Evolutionary conservation across 2,113 vertebrate species (phyloP), one percentile per base, ranked within the genome.

Genomic region (Tachysurus fulvidraco): DNA sequence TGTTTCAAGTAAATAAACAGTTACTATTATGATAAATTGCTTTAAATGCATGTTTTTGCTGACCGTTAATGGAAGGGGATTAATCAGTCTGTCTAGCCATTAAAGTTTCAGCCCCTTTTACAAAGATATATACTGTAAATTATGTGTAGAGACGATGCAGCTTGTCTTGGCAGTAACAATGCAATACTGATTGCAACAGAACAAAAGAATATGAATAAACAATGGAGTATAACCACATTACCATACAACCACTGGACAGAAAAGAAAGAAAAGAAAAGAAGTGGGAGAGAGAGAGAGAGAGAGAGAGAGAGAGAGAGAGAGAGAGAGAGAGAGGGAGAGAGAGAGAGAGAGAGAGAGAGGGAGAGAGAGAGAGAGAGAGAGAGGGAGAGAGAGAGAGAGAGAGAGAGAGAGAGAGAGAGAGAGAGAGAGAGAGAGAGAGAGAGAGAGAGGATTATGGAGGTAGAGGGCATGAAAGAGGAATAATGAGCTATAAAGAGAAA

Each of bases 221-320:
- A 55, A 5, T 77, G 46, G 74, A 52, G 25, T 11, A 77, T 50
- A 25, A 25, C 21, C 17, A 19, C 4, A 73, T 50, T 50, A 25
- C 21, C 17, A 19, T 4, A 73, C 46, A 36, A 36, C 36, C 36
- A 36, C 13, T 52, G 11, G n/a, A n/a, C 9, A 46, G 23, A 46
- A 46, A 46, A 74, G 69, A 73, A 73, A 73, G 41, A 23, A 73
- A 73, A 41, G 64, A 67, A 67, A 12, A 44, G 19, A 36, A 64
- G 11, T 28, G 23, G 46, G 81, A 65, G 1, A 36, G 36, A 67
- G 44, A 67, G 62, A 69, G 30, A 71, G 50, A 84, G 52, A 83
- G 28, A n/a, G 52, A 71, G 50, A 55, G 82, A 83, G 50, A 83
- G n/a, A 54, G 19, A 55, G n/a, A 21, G 17, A 82, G 59, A 65